Conservation (phyloP, 2,113 vertebrate genomes). For the Ivindomyrus marchei region DNA sequence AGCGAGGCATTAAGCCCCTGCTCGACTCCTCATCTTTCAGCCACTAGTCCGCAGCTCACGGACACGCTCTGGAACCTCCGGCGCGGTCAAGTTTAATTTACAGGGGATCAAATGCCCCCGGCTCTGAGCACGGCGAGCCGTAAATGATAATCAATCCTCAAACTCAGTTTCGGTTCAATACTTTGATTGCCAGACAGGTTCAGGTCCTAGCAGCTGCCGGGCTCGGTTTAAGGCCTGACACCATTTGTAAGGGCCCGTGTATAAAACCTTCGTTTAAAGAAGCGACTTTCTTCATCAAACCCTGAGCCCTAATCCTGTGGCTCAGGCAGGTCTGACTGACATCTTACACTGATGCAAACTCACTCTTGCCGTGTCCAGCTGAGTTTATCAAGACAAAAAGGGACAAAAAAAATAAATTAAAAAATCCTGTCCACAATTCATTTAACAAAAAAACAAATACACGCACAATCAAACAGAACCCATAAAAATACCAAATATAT, state of each 20-base stretch:
- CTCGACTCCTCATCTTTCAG: neutral
- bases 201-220: neutral
- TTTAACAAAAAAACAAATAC: neutral
- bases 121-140: no score
- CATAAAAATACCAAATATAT: neutral
- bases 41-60: neutral
- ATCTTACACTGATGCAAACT: neutral
- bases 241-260: neutral
- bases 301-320: neutral
- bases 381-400: neutral
- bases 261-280: neutral
- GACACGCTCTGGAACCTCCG: neutral
- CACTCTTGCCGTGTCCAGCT: neutral
- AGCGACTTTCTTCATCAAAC: neutral
- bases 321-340: neutral
- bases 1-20: neutral
- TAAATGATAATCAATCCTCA: slow-evolving; percentile 8
- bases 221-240: neutral
- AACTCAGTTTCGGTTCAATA: neutral
- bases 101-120: neutral
- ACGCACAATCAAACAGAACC: neutral
- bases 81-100: slow-evolving; percentile 9
- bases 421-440: neutral
- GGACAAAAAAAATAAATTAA: neutral
- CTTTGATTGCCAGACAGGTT: neutral